These are phyloP conservation scores for Hemicordylus capensis DNA, from an alignment of 2,113 vertebrate species.

Conservation along the genomic window DNA sequence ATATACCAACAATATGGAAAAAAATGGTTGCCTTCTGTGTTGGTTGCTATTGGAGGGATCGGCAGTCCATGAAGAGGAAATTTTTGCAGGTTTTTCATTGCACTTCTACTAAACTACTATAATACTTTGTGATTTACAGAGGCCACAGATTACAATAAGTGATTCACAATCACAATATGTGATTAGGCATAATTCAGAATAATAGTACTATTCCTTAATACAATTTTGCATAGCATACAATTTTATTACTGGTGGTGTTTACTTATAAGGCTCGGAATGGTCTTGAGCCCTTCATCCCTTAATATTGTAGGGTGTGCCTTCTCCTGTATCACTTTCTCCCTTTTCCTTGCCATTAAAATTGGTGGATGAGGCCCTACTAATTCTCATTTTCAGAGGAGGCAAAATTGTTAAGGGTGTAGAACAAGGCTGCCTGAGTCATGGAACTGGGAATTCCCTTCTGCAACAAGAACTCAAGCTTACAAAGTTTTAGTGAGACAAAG, in stretches of 20 bases:
- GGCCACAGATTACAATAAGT: too few relatives aligned
- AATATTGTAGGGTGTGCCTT: background rate
- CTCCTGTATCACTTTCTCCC: background rate
- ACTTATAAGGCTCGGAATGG: background rate
- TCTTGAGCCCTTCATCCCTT: background rate
- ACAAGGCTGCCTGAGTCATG: background rate
- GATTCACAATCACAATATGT: too few relatives aligned
- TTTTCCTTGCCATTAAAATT: background rate
- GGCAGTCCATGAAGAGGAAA: too few relatives aligned
- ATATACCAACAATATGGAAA: background rate
- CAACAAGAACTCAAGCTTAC: background rate
- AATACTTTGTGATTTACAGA: background rate
- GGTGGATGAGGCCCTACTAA: background rate
- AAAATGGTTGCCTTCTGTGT: background rate
- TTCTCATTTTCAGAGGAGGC: background rate
- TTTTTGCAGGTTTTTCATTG: background rate
- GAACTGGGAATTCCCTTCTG: background rate
- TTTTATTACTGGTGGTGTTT: background rate
- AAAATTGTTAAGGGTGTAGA: background rate
- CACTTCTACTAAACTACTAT: background rate
- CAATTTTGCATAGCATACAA: background rate
- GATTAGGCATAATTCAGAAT: background rate
- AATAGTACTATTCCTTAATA: background rate
- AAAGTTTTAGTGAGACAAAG: background rate
- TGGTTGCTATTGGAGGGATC: background rate